These are phyloP conservation scores for Cyprinella venusta DNA, from an alignment of 2,797 vertebrate genomes.

Conservation along the genomic window DNA sequence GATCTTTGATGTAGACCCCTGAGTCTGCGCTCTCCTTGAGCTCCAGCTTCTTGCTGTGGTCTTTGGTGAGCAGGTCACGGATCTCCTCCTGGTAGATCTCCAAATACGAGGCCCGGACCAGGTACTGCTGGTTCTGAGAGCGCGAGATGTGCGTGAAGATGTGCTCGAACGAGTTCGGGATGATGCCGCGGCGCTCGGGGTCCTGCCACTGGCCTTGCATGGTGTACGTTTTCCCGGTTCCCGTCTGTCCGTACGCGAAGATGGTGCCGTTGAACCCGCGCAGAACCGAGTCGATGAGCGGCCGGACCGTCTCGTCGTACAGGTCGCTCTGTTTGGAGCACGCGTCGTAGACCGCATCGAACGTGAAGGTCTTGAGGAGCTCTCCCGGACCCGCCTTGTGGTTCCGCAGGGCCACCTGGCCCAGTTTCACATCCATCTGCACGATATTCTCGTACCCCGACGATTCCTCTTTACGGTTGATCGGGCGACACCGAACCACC, in stretches of 20 bases:
- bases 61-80: slow-evolving; percentile 88
- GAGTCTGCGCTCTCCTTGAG: slow-evolving; percentile 93
- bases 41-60: slow-evolving; percentile 86
- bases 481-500: slow-evolving; percentile 91
- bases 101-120: slow-evolving; percentile 94
- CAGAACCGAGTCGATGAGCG: slow-evolving; percentile 90
- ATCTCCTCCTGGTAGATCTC: slow-evolving; percentile 98
- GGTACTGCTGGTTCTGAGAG: slow-evolving; percentile 93
- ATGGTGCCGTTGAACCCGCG: slow-evolving; percentile 94
- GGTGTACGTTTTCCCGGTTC: slow-evolving; percentile 96
- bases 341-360: slow-evolving; percentile 91
- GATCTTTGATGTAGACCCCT: slow-evolving; percentile 92
- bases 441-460: slow-evolving; percentile 83
- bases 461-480: slow-evolving; percentile 87
- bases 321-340: slow-evolving; percentile 89
- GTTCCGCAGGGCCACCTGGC: slow-evolving; percentile 92
- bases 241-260: slow-evolving; percentile 94
- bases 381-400: slow-evolving; percentile 84
- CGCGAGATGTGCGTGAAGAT: slow-evolving; percentile 97
- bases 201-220: slow-evolving; percentile 94
- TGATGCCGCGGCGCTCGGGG: slow-evolving; percentile 88
- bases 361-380: slow-evolving; percentile 92
- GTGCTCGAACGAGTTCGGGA: slow-evolving; percentile 93
- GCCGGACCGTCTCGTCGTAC: slow-evolving; percentile 92
- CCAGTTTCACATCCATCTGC: slow-evolving; percentile 88